Conservation (phyloP, 2,888 invertebrate species). For the Leptogaster cylindrica region DNA sequence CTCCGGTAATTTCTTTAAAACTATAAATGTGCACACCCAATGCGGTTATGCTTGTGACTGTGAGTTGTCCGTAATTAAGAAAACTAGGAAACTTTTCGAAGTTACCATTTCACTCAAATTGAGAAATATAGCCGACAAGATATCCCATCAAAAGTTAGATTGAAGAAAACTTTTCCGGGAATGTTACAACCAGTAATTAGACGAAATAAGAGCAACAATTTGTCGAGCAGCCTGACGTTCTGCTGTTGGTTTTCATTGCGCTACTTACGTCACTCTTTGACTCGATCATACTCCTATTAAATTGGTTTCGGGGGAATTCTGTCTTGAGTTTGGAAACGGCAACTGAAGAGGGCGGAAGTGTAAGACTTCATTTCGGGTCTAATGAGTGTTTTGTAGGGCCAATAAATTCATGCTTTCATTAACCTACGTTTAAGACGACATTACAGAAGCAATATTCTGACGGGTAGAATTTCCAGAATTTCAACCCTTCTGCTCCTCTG, state of each 20-base stretch:
- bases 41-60: too few relatives aligned
- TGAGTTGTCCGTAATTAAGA: conserved; percentile 16
- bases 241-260: neutral
- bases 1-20: too few relatives aligned
- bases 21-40: too few relatives aligned
- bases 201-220: conserved; percentile 14
- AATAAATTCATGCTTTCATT: conserved; percentile 46
- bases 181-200: conserved; percentile 12
- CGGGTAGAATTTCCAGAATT: conserved; percentile 32
- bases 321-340: conserved; percentile 14
- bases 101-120: too few relatives aligned
- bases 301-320: conserved; percentile 11
- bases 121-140: conserved; percentile 9
- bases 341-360: neutral
- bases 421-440: conserved; percentile 40
- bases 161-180: conserved; percentile 22
- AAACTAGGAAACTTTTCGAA: conserved; percentile 18
- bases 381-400: conserved; percentile 43
- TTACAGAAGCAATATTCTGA: conserved; percentile 32
- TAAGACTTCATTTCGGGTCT: conserved; percentile 44
- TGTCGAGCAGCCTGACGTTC: neutral
- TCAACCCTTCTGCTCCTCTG: conserved; percentile 18
- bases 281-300: conserved; percentile 31
- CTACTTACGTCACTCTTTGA: conserved; percentile 9
- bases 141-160: conserved; percentile 33